Evolutionary conservation across 2,797 vertebrate species (phyloP).

Genomic region (Gastrophryne carolinensis): DNA sequence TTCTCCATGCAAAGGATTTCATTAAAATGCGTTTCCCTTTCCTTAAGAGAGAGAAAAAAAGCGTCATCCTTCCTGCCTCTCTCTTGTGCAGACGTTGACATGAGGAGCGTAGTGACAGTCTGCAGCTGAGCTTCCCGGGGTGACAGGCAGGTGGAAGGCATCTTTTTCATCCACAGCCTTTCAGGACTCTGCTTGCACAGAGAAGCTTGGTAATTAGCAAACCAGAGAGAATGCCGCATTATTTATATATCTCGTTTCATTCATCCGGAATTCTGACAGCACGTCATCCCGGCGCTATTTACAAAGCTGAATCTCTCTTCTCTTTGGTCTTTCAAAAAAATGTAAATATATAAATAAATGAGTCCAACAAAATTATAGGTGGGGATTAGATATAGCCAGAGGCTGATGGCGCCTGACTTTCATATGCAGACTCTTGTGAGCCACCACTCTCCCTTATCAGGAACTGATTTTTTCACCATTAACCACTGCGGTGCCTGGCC

Average conservation of each 20-base stretch:
- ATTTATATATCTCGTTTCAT: constrained; percentile 61
- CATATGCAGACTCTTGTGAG: constrained; percentile 43
- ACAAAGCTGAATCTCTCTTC: constrained; percentile 64
- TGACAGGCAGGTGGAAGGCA: constrained; percentile 76
- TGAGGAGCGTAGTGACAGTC: constrained; percentile 71
- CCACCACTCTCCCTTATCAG: constrained; percentile 30
- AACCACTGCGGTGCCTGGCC: background rate
- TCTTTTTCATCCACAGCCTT: constrained; percentile 71
- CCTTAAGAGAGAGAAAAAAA: constrained; percentile 50
- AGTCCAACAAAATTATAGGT: constrained; percentile 74
- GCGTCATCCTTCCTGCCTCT: constrained; percentile 26
- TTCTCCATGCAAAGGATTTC: constrained; percentile 46
- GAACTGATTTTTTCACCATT: constrained; percentile 11
- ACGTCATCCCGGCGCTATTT: constrained; percentile 75
- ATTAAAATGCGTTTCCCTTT: constrained; percentile 48
- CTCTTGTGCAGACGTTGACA: constrained; percentile 60
- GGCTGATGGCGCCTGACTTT: constrained; percentile 63
- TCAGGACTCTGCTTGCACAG: constrained; percentile 70
- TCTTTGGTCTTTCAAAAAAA: constrained; percentile 48
- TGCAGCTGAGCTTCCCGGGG: constrained; percentile 71
- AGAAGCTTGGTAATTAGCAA: constrained; percentile 80
- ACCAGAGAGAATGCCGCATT: constrained; percentile 69
- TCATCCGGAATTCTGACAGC: constrained; percentile 72
- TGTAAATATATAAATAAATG: constrained; percentile 43
- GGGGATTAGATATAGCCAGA: constrained; percentile 71